Base-by-base conservation (phyloP, 2,888 invertebrate genomes). In the Ernsta delagoae region DNA sequence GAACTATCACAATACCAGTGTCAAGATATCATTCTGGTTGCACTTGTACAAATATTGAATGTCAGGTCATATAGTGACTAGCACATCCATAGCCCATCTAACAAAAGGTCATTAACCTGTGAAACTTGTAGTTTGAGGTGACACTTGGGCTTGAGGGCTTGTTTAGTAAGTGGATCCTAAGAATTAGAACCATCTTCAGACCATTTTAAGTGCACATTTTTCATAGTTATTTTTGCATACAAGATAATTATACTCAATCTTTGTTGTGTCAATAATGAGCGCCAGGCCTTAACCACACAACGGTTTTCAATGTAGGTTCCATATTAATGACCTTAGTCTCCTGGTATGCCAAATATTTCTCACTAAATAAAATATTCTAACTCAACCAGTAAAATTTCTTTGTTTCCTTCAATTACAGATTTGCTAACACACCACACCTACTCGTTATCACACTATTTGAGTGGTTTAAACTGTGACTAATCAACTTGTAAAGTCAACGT, bases 31-130 rank as follows among this genome's bases (percentile, higher is more conserved):
- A 48, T 48, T 6, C 12, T 48, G 48, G n/a, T 12, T 48, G 2
- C 48, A 48, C 48, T 48, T 48, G 48, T 48, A 48, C 48, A 48
- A 48, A 48, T 12, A 48, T 48, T 48, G 12, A 12, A 12, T 48
- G 48, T 12, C 48, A 48, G 48, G 12, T 48, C 12, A 6, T 12
- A 12, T 12, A 2, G 48, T 48, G 12, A n/a, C 5, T 48, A 48
- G 48, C 24, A 24, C 24, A 24, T 24, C 24, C 24, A 24, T 24
- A 24, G 24, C 24, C 1, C 24, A 24, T 24, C 24, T 24, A 24
- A 45, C n/a, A 45, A n/a, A n/a, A n/a, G 45, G n/a, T 45, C 45
- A 45, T n/a, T 45, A 45, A 45, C 45, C 45, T 5, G n/a, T 5
- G n/a, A 45, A 45, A n/a, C n/a, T n/a, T 12, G 24, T 24, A 24